These are phyloP conservation scores for Poeciliopsis infans DNA, from an alignment of 2,797 vertebrate genomes.

Conservation along the genomic window DNA sequence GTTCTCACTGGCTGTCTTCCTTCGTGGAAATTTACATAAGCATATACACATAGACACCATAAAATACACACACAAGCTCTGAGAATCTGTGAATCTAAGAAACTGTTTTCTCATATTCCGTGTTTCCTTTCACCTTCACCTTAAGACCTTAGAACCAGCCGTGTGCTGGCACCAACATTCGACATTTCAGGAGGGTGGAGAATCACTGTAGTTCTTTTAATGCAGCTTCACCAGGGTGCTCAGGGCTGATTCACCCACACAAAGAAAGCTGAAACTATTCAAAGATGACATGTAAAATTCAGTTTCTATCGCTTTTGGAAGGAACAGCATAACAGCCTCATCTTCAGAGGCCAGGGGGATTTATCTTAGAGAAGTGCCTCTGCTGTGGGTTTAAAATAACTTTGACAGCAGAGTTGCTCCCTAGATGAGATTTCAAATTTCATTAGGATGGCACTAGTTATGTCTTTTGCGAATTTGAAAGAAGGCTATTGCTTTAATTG, in stretches of 20 bases:
- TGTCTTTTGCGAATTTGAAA: conserved; percentile 60
- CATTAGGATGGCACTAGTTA: conserved; percentile 68
- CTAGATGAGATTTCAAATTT: conserved; percentile 72
- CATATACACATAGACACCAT: conserved; percentile 9
- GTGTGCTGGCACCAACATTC: background rate
- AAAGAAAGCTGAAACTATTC: conserved; percentile 39
- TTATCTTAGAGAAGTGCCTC: conserved; percentile 67
- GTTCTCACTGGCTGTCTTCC: conserved; percentile 55
- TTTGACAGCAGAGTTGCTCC: conserved; percentile 68
- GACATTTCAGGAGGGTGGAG: conserved; percentile 26
- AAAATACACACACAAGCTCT: conserved; percentile 15
- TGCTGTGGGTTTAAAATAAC: conserved; percentile 72
- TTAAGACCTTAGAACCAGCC: conserved; percentile 28
- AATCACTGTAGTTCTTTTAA: conserved; percentile 33
- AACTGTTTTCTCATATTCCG: conserved; percentile 32
- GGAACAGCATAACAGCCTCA: conserved; percentile 37
- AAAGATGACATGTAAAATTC: conserved; percentile 51
- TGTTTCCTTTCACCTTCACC: conserved; percentile 52
- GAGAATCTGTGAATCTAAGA: conserved; percentile 32
- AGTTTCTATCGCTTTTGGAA: conserved; percentile 48
- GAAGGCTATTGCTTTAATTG: conserved; percentile 68
- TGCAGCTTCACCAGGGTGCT: conserved; percentile 20
- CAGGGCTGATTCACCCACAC: conserved; percentile 42
- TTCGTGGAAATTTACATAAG: conserved; percentile 35
- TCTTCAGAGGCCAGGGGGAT: conserved; percentile 63